Conservation (phyloP, 2,113 vertebrate species). For the Campylomormyrus tamandua region DNA sequence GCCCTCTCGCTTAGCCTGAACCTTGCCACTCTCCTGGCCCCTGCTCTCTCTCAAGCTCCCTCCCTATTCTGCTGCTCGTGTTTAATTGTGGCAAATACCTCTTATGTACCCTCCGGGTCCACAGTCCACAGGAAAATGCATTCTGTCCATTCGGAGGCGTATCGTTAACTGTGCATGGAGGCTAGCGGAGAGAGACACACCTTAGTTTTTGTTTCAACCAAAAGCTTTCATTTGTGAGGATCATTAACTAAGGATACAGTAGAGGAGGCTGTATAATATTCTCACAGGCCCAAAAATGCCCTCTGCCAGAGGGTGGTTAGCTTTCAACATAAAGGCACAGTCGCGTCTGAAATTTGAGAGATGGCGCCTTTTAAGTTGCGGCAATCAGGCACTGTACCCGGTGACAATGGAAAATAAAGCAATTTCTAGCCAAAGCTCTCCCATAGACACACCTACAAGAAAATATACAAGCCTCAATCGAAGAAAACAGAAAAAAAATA, state of each 20-base stretch:
- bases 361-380: neutral
- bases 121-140: slow-evolving; percentile 9
- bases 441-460: slow-evolving; percentile 42
- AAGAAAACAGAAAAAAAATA: slow-evolving; percentile 24
- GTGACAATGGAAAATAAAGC: neutral
- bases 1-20: slow-evolving; percentile 54
- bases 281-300: neutral
- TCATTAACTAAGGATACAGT: slow-evolving; percentile 15
- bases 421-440: slow-evolving; percentile 26
- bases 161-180: neutral
- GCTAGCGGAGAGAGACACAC: neutral
- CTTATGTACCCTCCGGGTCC: slow-evolving; percentile 25
- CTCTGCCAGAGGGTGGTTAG: neutral
- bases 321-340: neutral
- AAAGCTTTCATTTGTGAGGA: slow-evolving; percentile 4
- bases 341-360: neutral
- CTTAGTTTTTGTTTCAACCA: slow-evolving; percentile 1
- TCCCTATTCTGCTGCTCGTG: neutral
- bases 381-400: neutral
- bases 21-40: slow-evolving; percentile 38
- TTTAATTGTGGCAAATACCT: neutral
- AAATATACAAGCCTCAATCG: slow-evolving; percentile 46
- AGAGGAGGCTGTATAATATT: neutral
- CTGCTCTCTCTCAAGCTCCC: slow-evolving; percentile 36
- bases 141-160: neutral